A percentile compares a stretch with the other conserved stretches of the same genome.
Evolutionary conservation across 2,888 invertebrate genomes (phyloP).

Genomic region (Nebria brevicollis): DNA sequence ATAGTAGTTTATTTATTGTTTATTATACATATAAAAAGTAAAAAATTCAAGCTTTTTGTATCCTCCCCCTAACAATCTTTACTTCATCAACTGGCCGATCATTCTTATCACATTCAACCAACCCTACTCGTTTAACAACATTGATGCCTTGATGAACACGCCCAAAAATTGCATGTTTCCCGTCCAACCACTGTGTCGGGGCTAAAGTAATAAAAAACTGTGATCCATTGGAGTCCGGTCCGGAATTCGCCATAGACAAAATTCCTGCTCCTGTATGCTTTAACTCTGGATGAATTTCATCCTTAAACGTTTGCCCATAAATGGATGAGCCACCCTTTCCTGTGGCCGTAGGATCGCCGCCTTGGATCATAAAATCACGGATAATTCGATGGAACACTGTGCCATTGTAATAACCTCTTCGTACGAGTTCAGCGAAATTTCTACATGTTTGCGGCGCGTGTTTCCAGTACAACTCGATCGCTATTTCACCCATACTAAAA

Average conservation of each 20-base stretch:
- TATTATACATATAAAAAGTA: background rate
- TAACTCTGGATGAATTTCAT: slow-evolving; percentile 93
- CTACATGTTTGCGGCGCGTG: slow-evolving; percentile 97
- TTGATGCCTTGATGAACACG: slow-evolving; percentile 88
- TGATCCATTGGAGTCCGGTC: slow-evolving; percentile 95
- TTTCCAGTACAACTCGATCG: slow-evolving; percentile 97
- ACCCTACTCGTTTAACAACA: slow-evolving; percentile 90
- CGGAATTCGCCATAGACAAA: slow-evolving; percentile 98
- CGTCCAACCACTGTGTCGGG: slow-evolving; percentile 97
- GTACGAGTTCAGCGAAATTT: slow-evolving; percentile 94
- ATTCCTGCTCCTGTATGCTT: slow-evolving; percentile 95
- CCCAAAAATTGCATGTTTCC: slow-evolving; percentile 97
- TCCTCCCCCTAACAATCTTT: slow-evolving; percentile 73
- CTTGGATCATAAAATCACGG: slow-evolving; percentile 92
- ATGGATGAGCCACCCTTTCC: slow-evolving; percentile 97
- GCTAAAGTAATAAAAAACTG: slow-evolving; percentile 98
- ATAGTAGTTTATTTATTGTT: slow-evolving; percentile 8
- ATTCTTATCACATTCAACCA: slow-evolving; percentile 92
- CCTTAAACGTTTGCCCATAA: slow-evolving; percentile 93
- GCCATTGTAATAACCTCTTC: slow-evolving; percentile 95
- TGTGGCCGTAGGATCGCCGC: slow-evolving; percentile 97
- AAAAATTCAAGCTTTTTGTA: slow-evolving; percentile 60
- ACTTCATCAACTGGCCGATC: slow-evolving; percentile 93
- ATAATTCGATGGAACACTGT: slow-evolving; percentile 97
- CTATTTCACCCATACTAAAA: slow-evolving; percentile 90